Conservation (phyloP, 1,140 invertebrate species). For the Panagrolaimus sp. region DNA sequence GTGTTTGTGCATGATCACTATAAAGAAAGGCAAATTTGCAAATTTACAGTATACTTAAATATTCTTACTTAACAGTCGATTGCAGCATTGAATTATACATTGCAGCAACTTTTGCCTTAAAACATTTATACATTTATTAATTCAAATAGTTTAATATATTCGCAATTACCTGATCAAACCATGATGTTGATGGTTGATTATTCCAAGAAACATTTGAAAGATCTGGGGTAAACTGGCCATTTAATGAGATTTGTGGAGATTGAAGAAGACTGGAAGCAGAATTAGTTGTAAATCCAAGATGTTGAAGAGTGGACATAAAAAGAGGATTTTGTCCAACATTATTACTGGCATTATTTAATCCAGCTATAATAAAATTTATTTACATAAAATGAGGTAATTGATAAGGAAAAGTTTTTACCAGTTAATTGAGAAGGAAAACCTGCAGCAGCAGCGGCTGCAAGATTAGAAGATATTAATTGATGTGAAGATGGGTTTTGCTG, state of each 20-base stretch:
- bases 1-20: too few species aligned
- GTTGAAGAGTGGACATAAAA: conserved; percentile 6
- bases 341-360: conserved; percentile 9
- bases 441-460: not conserved
- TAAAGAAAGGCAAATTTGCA: too few species aligned
- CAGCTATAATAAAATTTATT: not conserved
- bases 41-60: too few species aligned
- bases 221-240: not conserved
- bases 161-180: conserved; percentile 4
- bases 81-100: conserved; percentile 13
- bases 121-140: not conserved
- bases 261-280: not conserved
- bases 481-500: conserved; percentile 6
- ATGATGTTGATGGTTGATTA: not conserved
- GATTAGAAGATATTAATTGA: conserved; percentile 4
- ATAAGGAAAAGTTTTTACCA: not conserved
- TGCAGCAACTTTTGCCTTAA: conserved; percentile 1
- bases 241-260: not conserved
- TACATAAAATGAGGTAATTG: not conserved
- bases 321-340: conserved; percentile 4
- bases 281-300: conserved; percentile 6
- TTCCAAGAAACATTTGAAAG: conserved; percentile 9
- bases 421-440: not conserved
- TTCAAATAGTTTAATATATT: not conserved
- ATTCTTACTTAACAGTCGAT: not conserved